A percentile compares a stretch with the other conserved stretches of the same genome.
These are phyloP conservation scores for Crotalus tigris DNA, from an alignment of 2,113 vertebrate species.

Conservation along the genomic window DNA sequence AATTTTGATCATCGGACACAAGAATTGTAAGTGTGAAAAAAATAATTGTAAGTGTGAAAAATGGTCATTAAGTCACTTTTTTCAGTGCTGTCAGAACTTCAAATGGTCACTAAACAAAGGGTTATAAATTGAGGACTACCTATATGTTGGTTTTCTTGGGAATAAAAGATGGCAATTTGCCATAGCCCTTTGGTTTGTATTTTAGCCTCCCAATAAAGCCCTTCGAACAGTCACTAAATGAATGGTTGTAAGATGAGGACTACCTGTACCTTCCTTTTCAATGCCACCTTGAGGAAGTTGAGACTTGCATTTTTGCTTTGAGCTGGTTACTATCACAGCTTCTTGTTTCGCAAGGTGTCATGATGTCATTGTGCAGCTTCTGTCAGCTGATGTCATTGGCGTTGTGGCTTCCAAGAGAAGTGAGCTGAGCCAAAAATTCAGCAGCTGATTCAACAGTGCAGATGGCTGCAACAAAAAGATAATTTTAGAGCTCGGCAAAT, in stretches of 20 bases:
- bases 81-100: neutral
- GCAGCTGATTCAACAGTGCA: conserved; percentile 62
- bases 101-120: neutral
- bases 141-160: neutral
- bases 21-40: neutral
- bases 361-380: conserved; percentile 26
- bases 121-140: neutral
- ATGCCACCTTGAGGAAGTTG: neutral
- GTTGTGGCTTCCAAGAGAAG: conserved; percentile 32
- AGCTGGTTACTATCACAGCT: neutral
- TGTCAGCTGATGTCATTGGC: conserved; percentile 43
- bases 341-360: conserved; percentile 37
- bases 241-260: neutral
- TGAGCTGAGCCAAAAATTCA: conserved; percentile 29
- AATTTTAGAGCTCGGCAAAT: conserved; percentile 61
- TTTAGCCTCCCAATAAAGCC: neutral
- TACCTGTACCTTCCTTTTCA: neutral
- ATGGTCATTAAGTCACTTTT: neutral
- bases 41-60: neutral
- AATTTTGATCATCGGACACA: neutral
- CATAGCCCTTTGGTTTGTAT: neutral
- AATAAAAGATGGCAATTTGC: neutral
- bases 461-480: conserved; percentile 56
- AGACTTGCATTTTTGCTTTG: neutral
- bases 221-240: neutral